Evolutionary conservation across 1,140 invertebrate species (phyloP).

Genomic region (Saccostrea echinata): DNA sequence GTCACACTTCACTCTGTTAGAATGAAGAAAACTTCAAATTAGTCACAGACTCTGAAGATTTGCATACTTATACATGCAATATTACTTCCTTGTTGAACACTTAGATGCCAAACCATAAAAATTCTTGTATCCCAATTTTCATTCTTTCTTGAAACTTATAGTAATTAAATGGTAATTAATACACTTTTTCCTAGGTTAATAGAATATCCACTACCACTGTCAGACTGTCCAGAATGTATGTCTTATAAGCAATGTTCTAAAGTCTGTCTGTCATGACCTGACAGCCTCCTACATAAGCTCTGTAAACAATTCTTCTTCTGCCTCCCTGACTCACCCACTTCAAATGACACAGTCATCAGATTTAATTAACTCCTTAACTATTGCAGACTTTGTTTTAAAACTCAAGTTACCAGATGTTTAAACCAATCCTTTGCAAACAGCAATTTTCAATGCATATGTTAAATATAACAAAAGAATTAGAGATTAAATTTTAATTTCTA

Average conservation of each 20-base stretch:
- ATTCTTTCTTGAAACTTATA: no score
- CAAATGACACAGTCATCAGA: background rate
- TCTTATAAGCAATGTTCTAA: no score
- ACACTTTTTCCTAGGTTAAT: no score
- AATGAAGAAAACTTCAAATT: background rate
- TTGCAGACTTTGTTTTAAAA: background rate
- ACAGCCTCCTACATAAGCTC: constrained; percentile 10
- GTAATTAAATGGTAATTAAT: no score
- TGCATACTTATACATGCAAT: background rate
- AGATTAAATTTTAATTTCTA: no score
- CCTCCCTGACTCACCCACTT: background rate
- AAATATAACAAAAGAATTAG: no score
- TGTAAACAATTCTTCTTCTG: background rate
- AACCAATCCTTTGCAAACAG: background rate
- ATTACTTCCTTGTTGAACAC: background rate
- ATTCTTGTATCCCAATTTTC: background rate
- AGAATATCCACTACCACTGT: no score
- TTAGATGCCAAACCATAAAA: background rate
- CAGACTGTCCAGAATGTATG: no score
- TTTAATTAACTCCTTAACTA: constrained; percentile 8
- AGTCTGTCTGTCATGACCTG: no score
- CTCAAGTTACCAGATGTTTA: constrained; percentile 4
- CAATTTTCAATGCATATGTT: no score
- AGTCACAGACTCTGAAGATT: background rate
- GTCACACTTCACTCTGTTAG: constrained; percentile 73